A percentile compares a stretch with the other conserved stretches of the same genome.
Evolutionary conservation across 2,797 vertebrate genomes (phyloP).

Genomic region (Corythornis leucogaster): DNA sequence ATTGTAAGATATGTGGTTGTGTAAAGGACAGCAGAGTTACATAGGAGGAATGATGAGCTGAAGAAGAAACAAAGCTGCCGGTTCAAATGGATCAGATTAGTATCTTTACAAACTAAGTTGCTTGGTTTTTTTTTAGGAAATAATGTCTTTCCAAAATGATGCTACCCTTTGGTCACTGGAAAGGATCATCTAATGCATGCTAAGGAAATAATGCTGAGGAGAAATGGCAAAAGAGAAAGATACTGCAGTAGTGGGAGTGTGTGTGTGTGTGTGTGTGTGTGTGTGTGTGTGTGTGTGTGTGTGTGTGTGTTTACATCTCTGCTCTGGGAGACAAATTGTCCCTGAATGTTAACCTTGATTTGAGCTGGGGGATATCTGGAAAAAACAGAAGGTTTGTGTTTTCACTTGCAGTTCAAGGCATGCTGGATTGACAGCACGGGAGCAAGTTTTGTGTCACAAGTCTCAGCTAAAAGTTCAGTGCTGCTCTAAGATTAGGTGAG

Average conservation of each 20-base stretch:
- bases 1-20: not conserved
- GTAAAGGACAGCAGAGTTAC: not conserved
- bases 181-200: not conserved
- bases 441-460: not conserved
- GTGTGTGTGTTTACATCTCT: not conserved
- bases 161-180: not conserved
- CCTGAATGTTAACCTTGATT: not conserved
- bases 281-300: not conserved
- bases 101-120: not conserved
- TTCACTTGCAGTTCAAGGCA: not conserved
- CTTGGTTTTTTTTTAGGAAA: not conserved
- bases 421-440: not conserved
- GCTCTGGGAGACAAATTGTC: not conserved
- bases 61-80: not conserved
- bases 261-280: not conserved
- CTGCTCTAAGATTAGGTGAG: fast-evolving
- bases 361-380: not conserved
- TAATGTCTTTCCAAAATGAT: not conserved
- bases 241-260: not conserved
- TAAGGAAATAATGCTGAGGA: not conserved
- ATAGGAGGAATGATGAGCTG: not conserved
- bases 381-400: not conserved
- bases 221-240: not conserved
- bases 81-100: not conserved
- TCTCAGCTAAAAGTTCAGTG: not conserved